Percentiles rank a stretch among this genome's conserved stretches.
Evolutionary conservation across 2,797 vertebrate species (phyloP).

Genomic region (Pelochelys cantorii): DNA sequence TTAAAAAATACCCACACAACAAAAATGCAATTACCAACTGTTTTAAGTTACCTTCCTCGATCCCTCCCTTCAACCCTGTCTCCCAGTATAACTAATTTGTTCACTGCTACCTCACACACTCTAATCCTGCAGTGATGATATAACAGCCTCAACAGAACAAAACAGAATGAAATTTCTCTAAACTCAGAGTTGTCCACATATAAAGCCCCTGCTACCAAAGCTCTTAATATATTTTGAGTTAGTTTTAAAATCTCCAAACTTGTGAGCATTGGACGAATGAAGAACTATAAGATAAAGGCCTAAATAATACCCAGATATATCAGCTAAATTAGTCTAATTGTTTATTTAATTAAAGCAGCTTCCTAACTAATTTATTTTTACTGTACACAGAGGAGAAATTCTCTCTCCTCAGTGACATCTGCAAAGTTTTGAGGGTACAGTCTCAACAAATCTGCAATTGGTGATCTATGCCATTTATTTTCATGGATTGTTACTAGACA

Average conservation of each 20-base stretch:
- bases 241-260: constrained; percentile 15
- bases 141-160: constrained; percentile 50
- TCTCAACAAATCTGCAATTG: constrained; percentile 41
- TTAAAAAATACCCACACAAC: background rate
- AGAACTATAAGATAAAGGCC: constrained; percentile 29
- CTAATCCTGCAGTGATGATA: background rate
- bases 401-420: constrained; percentile 42
- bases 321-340: background rate
- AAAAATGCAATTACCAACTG: background rate
- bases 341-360: constrained; percentile 49
- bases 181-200: background rate
- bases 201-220: background rate
- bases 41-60: constrained; percentile 9
- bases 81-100: constrained; percentile 4
- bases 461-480: constrained; percentile 42
- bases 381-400: constrained; percentile 31
- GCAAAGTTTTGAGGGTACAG: constrained; percentile 53
- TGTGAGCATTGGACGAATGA: background rate
- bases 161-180: background rate
- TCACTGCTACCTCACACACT: background rate
- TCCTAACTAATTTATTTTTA: background rate
- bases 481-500: constrained; percentile 64
- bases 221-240: constrained; percentile 15
- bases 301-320: background rate
- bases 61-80: background rate